phyloP scores from a whole-genome alignment of 2,888 invertebrate genomes.

The Eupsilia transversa region DNA sequence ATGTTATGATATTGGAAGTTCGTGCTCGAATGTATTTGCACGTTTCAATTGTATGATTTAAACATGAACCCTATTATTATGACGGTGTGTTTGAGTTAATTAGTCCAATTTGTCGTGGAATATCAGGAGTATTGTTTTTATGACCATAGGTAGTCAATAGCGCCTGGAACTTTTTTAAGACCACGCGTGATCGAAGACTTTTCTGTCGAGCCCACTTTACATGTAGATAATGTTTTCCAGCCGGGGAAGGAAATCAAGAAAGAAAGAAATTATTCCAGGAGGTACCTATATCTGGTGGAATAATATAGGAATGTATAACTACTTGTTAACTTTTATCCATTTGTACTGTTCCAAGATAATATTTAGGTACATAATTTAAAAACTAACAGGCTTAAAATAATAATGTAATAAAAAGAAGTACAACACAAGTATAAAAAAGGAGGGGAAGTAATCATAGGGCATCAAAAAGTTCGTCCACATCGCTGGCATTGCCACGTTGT shows the following conservation, averaged over 20 bases:
- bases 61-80: slow-evolving; percentile 7
- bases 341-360: no score
- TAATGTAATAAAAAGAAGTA: no score
- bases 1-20: slow-evolving; percentile 32
- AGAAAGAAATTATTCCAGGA: not conserved
- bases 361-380: no score
- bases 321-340: not conserved
- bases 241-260: not conserved
- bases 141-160: not conserved
- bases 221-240: not conserved
- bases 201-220: not conserved
- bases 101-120: not conserved
- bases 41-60: slow-evolving; percentile 30
- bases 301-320: not conserved
- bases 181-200: fast-evolving
- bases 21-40: slow-evolving; percentile 14
- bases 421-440: no score
- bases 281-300: not conserved
- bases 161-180: not conserved
- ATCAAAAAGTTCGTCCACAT: not conserved
- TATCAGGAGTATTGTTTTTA: not conserved
- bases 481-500: not conserved
- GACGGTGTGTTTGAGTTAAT: slow-evolving; percentile 4
- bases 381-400: no score
- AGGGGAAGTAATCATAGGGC: no score